Conservation (phyloP, 2,797 vertebrate species). For the Phyllotis vaccarum region DNA sequence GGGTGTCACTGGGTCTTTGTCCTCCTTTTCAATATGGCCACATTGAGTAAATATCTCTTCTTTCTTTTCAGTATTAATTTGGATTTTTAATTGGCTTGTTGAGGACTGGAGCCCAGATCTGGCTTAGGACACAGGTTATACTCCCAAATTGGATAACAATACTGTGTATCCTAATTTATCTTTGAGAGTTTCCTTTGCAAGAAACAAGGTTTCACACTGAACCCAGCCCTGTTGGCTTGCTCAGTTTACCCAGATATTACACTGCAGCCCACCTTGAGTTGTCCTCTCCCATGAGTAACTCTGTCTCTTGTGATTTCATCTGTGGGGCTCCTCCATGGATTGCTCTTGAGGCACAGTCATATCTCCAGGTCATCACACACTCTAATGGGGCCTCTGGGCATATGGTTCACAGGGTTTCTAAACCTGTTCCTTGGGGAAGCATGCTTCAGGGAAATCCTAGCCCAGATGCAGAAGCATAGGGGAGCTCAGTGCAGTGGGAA, state of each 20-base stretch:
- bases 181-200: background rate
- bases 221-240: background rate
- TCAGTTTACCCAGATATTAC: too few relatives aligned
- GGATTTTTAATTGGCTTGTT: background rate
- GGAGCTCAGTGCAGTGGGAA: background rate
- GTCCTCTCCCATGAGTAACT: background rate
- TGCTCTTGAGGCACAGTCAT: background rate
- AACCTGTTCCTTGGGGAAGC: background rate
- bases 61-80: background rate
- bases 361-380: background rate
- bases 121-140: background rate
- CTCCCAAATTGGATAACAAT: background rate
- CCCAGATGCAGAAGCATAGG: background rate
- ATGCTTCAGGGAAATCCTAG: conserved; percentile 53
- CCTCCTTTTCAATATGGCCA: background rate
- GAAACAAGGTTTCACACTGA: background rate
- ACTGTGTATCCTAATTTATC: background rate
- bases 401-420: conserved; percentile 68
- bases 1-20: background rate
- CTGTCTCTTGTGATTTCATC: background rate
- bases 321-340: background rate
- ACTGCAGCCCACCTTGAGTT: background rate
- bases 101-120: background rate
- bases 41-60: background rate
- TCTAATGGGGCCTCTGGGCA: conserved; percentile 70